Evolutionary conservation across 2,888 invertebrate genomes (phyloP).

Genomic region (Cephus pulcher): DNA sequence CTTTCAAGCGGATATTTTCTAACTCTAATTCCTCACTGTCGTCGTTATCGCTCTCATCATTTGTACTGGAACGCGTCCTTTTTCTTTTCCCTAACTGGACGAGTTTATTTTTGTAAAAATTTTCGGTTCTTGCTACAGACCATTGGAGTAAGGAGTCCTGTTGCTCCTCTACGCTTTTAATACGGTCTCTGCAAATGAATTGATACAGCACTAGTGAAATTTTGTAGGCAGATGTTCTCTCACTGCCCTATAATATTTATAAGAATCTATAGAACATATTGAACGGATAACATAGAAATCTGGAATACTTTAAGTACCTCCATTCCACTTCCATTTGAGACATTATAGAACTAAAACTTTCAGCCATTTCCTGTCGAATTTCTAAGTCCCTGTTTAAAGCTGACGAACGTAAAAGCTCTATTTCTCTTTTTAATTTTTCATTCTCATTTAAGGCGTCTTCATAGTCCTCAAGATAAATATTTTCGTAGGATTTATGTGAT

Average conservation of each 20-base stretch:
- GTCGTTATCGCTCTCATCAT: conserved; percentile 16
- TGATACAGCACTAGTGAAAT: too few relatives aligned
- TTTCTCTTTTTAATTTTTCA: conserved; percentile 48
- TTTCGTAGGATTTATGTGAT: background rate
- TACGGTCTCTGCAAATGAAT: conserved; percentile 38
- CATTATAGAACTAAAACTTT: conserved; percentile 52
- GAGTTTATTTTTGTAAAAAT: conserved; percentile 51
- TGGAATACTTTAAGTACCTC: conserved; percentile 38
- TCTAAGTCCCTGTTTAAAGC: conserved; percentile 48
- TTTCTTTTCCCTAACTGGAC: conserved; percentile 26
- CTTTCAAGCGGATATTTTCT: conserved; percentile 42
- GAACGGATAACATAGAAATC: background rate
- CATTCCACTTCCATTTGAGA: conserved; percentile 51
- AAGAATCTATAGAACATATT: too few relatives aligned
- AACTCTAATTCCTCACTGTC: conserved; percentile 39
- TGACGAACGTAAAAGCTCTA: conserved; percentile 42
- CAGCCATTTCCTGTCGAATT: conserved; percentile 57
- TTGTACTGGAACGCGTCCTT: conserved; percentile 29
- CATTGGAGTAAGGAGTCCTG: conserved; percentile 53
- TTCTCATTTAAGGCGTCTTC: conserved; percentile 52
- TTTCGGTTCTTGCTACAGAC: conserved; percentile 49
- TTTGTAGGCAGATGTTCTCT: too few relatives aligned
- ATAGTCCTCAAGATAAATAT: conserved; percentile 42
- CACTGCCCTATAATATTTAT: too few relatives aligned
- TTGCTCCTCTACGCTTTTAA: conserved; percentile 53